Evolutionary conservation across 2,113 vertebrate species (phyloP), one percentile per base, ranked within the genome.

Genomic region (Chaetops frenatus): DNA sequence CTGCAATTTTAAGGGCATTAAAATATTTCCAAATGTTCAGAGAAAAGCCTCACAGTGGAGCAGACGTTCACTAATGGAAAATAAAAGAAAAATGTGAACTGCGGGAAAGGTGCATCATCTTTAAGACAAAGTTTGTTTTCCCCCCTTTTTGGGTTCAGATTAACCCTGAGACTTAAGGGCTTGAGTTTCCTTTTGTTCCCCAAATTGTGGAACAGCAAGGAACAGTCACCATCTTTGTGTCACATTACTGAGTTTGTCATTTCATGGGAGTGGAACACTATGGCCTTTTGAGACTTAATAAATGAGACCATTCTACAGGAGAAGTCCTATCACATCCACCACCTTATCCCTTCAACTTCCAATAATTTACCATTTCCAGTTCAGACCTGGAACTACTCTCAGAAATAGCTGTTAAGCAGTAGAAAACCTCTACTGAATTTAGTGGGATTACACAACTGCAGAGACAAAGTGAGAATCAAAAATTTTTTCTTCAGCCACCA

Each of bases 1-100:
- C 78, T 84, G 76, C 60, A 83, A 36, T 89, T 96, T 95, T 92
- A 90, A 96, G 65, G 61, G 82, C 76, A 93, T 94, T 90, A 92
- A 94, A 96, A 95, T 65, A 82, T 91, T 95, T 88, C 86, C 91
- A 90, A 90, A 66, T 67, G 85, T 78, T 86, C 82, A 65, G 89
- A 95, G 85, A 90, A 88, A 86, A 92, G 50, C 53, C 66, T 92
- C 61, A 33, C 38, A n/a, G 71, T 22, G 31, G 50, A 92, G 83
- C 77, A 96, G 85, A 81, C 22, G 0, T 89, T 95, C 79, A 94
- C 67, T 80, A 91, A 78, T 74, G 81, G 95, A 89, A 93, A 95
- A 28, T 33, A 86, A 74, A 70, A 87, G 73, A 91, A 89, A 78
- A 88, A 57, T 2, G 20, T 42, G 56, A 86, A 38, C 29, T 70